Evolutionary conservation across 2,113 vertebrate species (phyloP).

Genomic region (Oxygymnocypris stewartii): DNA sequence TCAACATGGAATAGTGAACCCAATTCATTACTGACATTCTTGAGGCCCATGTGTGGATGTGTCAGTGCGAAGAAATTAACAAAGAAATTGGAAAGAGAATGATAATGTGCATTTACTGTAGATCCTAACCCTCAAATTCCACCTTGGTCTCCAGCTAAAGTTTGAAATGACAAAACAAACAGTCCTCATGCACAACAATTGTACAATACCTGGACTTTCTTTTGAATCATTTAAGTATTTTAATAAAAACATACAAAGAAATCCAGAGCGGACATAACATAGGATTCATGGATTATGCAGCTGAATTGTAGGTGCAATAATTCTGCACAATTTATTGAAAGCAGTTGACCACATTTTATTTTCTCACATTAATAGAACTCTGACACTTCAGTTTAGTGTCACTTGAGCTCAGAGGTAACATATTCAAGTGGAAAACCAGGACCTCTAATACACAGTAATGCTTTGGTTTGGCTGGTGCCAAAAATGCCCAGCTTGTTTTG

Average conservation of each 20-base stretch:
- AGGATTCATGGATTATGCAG: neutral
- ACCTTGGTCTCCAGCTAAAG: neutral
- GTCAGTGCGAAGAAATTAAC: neutral
- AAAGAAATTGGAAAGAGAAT: neutral
- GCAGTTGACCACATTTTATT: neutral
- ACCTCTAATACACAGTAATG: slow-evolving; percentile 34
- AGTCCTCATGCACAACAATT: neutral
- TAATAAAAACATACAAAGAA: neutral
- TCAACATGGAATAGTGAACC: neutral
- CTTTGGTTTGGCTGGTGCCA: slow-evolving; percentile 14
- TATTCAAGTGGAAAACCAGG: slow-evolving; percentile 13
- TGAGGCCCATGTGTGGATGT: neutral
- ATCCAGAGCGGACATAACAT: neutral
- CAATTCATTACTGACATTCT: neutral
- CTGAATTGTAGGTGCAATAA: neutral
- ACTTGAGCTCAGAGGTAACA: neutral
- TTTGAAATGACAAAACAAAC: neutral
- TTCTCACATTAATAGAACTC: slow-evolving; percentile 3
- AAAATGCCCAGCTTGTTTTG: slow-evolving; percentile 33
- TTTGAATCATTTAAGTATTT: neutral
- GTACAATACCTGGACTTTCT: neutral
- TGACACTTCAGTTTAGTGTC: slow-evolving; percentile 22
- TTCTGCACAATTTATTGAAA: neutral
- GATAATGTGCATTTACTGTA: neutral
- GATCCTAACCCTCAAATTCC: neutral